Conservation (phyloP, 92 coral and sea anemone species). For the Muricea muricata region DNA sequence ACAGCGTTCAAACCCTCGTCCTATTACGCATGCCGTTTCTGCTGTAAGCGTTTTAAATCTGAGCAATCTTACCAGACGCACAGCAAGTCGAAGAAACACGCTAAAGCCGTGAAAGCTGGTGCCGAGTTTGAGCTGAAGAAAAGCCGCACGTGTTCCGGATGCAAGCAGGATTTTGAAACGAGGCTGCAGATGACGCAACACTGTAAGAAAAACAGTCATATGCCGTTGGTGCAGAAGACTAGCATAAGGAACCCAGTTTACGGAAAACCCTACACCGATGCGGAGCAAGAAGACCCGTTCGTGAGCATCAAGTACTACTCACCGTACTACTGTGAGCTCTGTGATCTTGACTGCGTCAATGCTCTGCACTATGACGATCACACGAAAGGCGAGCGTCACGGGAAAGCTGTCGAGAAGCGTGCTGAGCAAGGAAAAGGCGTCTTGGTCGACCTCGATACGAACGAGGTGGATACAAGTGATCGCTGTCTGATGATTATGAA, state of each 20-base stretch:
- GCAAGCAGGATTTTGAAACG: slow-evolving; percentile 46
- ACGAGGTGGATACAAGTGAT: slow-evolving; percentile 29
- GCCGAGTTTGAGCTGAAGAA: slow-evolving; percentile 43
- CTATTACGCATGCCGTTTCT: slow-evolving; percentile 53
- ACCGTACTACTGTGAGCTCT: slow-evolving; percentile 61
- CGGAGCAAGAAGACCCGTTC: slow-evolving; percentile 48
- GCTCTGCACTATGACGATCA: slow-evolving; percentile 40
- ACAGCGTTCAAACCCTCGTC: slow-evolving; percentile 31
- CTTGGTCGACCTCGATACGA: slow-evolving; percentile 22
- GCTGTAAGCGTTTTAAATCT: slow-evolving; percentile 61
- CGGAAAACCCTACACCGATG: slow-evolving; percentile 32
- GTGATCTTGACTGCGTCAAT: slow-evolving; percentile 54
- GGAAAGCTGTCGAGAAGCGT: slow-evolving; percentile 48
- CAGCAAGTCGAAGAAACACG: slow-evolving; percentile 53
- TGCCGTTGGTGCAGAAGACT: slow-evolving; percentile 42
- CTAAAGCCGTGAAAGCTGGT: slow-evolving; percentile 42
- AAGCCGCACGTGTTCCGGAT: slow-evolving; percentile 49
- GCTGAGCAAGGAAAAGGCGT: slow-evolving; percentile 49
- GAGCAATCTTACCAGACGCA: slow-evolving; percentile 45
- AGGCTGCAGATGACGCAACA: slow-evolving; percentile 48
- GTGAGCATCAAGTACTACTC: slow-evolving; percentile 54
- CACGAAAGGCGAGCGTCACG: slow-evolving; percentile 51
- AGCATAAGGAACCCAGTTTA: slow-evolving; percentile 9
- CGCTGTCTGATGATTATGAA: slow-evolving; percentile 41
- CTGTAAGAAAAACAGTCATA: slow-evolving; percentile 48